These are phyloP conservation scores for Oxycera nigricornis DNA, from an alignment of 2,888 invertebrate species.

Conservation along the genomic window DNA sequence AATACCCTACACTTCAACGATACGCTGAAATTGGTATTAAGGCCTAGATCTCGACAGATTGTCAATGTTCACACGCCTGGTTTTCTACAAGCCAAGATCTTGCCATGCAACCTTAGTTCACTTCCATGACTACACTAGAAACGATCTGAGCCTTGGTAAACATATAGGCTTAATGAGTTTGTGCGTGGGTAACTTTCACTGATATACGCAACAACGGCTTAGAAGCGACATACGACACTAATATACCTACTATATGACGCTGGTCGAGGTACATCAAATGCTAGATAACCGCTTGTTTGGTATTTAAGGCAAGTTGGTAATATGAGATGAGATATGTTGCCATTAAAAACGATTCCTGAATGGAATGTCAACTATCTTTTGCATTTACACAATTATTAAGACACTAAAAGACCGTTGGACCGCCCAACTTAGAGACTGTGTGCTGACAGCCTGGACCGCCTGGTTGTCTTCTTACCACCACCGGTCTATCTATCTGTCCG, in stretches of 20 bases:
- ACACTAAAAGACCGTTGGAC: conserved; percentile 9
- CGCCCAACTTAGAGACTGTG: background rate
- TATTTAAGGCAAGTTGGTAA: conserved; percentile 30
- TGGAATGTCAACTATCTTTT: conserved; percentile 32
- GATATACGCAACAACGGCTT: conserved; percentile 5
- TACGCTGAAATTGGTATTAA: background rate
- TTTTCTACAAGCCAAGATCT: background rate
- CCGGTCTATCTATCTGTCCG: background rate
- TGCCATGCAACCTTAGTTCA: background rate
- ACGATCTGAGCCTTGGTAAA: conserved; percentile 16
- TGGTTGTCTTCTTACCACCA: background rate
- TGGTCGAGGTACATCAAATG: conserved; percentile 5
- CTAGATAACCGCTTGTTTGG: conserved; percentile 10
- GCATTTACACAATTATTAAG: conserved; percentile 28
- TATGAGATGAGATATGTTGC: conserved; percentile 19
- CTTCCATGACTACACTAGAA: background rate
- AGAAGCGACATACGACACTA: conserved; percentile 12
- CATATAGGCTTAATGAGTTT: background rate
- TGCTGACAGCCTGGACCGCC: background rate
- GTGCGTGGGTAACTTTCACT: conserved; percentile 31
- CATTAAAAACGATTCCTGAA: conserved; percentile 20
- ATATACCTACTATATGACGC: background rate
- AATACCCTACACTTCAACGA: background rate
- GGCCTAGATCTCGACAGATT: background rate
- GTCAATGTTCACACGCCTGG: conserved; percentile 7